Conservation (phyloP, 2,888 invertebrate genomes). For the Therioaphis trifolii region DNA sequence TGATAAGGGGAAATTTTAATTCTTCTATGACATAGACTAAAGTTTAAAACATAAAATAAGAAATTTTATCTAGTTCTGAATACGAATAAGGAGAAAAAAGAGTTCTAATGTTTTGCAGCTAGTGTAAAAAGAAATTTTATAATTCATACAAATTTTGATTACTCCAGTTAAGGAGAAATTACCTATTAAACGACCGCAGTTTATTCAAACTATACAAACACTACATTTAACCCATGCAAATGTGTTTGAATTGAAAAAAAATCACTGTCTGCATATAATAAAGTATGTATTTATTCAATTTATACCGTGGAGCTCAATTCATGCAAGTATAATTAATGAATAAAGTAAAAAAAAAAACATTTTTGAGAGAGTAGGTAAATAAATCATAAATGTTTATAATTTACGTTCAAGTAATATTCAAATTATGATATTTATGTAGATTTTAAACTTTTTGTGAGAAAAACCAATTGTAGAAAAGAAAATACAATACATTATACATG, state of each 20-base stretch:
- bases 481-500: not conserved
- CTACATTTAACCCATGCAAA: not conserved
- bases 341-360: constrained; percentile 6
- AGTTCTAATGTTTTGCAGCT: too few species aligned
- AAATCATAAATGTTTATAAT: constrained; percentile 48
- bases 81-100: too few species aligned
- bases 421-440: constrained; percentile 3
- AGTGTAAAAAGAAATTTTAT: too few species aligned
- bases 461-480: not conserved
- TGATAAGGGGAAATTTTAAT: too few species aligned
- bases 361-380: constrained; percentile 12
- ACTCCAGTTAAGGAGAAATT: too few species aligned
- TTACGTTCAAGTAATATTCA: not conserved
- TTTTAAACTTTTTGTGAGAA: not conserved
- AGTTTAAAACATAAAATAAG: too few species aligned
- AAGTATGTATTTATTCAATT: constrained; percentile 39
- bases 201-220: not conserved
- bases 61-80: too few species aligned
- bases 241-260: not conserved
- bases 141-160: too few species aligned
- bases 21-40: too few species aligned
- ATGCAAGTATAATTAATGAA: constrained; percentile 44
- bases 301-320: constrained; percentile 5
- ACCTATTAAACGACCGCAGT: not conserved
- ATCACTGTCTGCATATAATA: not conserved